phyloP scores from a whole-genome alignment of 30 jellyfish, hydroid and myxozoan species.

The Hydractinia echinata region DNA sequence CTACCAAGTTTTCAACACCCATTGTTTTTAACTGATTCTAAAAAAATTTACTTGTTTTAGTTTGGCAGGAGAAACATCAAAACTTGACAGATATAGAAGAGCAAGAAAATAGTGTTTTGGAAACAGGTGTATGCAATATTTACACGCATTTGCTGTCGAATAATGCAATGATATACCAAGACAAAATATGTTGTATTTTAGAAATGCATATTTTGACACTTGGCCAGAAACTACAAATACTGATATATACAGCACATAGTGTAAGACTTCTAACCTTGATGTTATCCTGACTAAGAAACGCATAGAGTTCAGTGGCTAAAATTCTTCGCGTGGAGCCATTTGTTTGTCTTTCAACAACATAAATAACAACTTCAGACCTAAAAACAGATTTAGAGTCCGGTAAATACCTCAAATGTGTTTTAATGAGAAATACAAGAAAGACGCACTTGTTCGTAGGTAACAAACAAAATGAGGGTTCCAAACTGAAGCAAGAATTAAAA shows the following conservation, averaged over 20 bases:
- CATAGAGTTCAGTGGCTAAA: slow-evolving; percentile 75
- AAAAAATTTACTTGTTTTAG: neutral
- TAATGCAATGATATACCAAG: neutral
- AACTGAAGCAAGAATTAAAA: too few species aligned
- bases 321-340: slow-evolving; percentile 79
- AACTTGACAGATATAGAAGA: neutral
- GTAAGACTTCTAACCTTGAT: slow-evolving; percentile 30
- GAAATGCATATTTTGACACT: too few species aligned
- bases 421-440: too few species aligned
- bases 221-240: too few species aligned
- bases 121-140: too few species aligned
- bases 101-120: too few species aligned
- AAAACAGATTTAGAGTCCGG: neutral
- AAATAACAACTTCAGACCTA: slow-evolving; percentile 79
- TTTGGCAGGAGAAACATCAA: neutral
- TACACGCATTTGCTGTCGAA: too few species aligned
- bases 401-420: too few species aligned
- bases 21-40: slow-evolving; percentile 43
- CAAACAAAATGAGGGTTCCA: too few species aligned
- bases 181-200: neutral
- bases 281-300: slow-evolving; percentile 57
- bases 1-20: slow-evolving; percentile 71
- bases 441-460: too few species aligned
- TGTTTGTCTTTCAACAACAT: slow-evolving; percentile 70
- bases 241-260: too few species aligned